Percentiles rank a stretch among this genome's conserved stretches.
Evolutionary conservation across 2,113 vertebrate genomes (phyloP).

Genomic region (Odontesthes bonariensis): DNA sequence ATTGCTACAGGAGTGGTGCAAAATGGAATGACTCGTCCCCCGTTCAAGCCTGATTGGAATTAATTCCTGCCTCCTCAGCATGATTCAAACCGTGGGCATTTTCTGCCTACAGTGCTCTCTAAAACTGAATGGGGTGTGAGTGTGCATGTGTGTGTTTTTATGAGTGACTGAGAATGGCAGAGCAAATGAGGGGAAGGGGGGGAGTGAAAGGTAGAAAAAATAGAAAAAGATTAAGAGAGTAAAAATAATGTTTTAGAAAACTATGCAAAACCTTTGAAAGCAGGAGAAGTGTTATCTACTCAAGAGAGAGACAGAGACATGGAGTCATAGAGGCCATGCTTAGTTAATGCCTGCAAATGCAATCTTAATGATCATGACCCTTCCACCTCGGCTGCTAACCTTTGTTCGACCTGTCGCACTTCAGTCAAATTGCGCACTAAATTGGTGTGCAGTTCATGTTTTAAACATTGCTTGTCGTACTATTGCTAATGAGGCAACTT

Average conservation of each 20-base stretch:
- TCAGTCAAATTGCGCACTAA: slow-evolving; percentile 74
- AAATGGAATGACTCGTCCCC: slow-evolving; percentile 69
- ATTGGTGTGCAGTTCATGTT: slow-evolving; percentile 80
- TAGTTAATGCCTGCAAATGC: slow-evolving; percentile 60
- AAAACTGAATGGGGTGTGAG: slow-evolving; percentile 49
- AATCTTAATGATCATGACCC: slow-evolving; percentile 62
- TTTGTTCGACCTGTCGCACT: slow-evolving; percentile 56
- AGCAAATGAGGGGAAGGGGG: not conserved
- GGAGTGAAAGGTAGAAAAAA: slow-evolving; percentile 32
- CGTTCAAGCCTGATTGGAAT: slow-evolving; percentile 80
- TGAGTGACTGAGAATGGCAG: slow-evolving; percentile 3
- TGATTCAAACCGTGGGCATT: slow-evolving; percentile 65
- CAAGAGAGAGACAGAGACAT: slow-evolving; percentile 19
- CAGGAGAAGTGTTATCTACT: slow-evolving; percentile 11
- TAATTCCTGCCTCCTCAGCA: slow-evolving; percentile 84
- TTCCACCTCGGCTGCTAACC: slow-evolving; percentile 51
- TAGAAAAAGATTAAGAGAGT: slow-evolving; percentile 13
- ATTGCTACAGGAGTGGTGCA: slow-evolving; percentile 64
- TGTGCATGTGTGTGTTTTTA: not conserved
- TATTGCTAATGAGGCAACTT: slow-evolving; percentile 79
- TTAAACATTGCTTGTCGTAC: slow-evolving; percentile 76
- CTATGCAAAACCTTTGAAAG: slow-evolving; percentile 8
- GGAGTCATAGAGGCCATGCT: slow-evolving; percentile 10
- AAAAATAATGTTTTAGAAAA: slow-evolving; percentile 25
- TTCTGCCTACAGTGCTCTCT: slow-evolving; percentile 61